Evolutionary conservation across 30 jellyfish, hydroid and myxozoan species (phyloP), one percentile per base, ranked within the genome.

Genomic region (Catostylus mosaicus): DNA sequence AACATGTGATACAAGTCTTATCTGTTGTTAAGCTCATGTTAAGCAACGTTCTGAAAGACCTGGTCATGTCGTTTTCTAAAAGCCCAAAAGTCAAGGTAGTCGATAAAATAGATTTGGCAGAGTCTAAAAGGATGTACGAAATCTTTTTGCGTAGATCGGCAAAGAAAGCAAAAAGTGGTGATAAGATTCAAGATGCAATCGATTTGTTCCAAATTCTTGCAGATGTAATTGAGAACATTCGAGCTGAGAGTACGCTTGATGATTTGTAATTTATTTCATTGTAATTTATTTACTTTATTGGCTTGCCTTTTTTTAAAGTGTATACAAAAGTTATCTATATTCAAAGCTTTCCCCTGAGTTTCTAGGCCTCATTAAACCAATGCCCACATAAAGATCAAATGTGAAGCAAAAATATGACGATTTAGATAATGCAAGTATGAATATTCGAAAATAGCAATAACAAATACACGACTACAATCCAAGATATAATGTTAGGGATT

Each of bases 11-110:
- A 33, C 1, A 47, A 34, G 26, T 26, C 37, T 36, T 68, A 38
- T 34, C 60, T 0, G 57, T 68, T 34, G 34, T 68, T 2, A 34
- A 68, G 23, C 4, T 18, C n/a, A 37, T 34, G 63, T 34, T 68
- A 6, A 45, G 65, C 3, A 47, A 68, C 40, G 60, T 68, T 36
- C 80, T 68, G 1, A 68, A 68, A 68, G 80, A 68, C 80, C 32
- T 68, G 31, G 80, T 75, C 3, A 7, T 26, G 75, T 9, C 59
- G 20, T 59, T 75, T 33, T 30, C 64, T 3, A 54, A 56, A 10
- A 35, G 64, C 27, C 24, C 86, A 56, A 51, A 51, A 23, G 29
- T 54, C 12, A 50, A 35, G 36, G 26, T 45, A 23, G 57, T 32
- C 4, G 80, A 68, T 20, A 34, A 68, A 3, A 35, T 68, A 12